Evolutionary conservation across 2,797 vertebrate genomes (phyloP), one percentile per base, ranked within the genome.

Genomic region (Myotis vivesi): DNA sequence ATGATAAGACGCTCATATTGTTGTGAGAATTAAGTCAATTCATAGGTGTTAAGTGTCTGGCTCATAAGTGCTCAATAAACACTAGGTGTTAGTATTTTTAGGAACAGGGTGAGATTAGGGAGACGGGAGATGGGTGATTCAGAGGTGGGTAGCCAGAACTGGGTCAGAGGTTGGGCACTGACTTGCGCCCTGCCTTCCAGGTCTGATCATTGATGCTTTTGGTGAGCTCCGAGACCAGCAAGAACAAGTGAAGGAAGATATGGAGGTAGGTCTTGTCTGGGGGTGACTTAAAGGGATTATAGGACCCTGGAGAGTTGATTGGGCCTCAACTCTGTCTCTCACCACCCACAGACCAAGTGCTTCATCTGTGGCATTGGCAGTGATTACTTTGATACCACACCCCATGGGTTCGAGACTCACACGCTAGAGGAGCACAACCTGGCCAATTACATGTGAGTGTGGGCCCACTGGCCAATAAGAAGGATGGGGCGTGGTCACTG

Each of bases 311-410:
- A 13, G 23, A 5, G 30, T 86, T 7, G 15, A 66, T 13, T 0
- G 23, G 59, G 57, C 75, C 71, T 38, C 1, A 0, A 81, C 44
- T 72, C 79, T 83, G 20, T 76, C 53, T 95, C 38, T 68, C 36
- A 57, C 19, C 85, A 30, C 41, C 62, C 81, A 28, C 93, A 99
- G 99, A 99, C 99, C 1, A 99, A 99, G 97, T 99, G 99, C 81
- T 99, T 99, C 98, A 99, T 99, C 98, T 99, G 99, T 8, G 99
- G 99, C 93, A 99, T 99, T 6, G 99, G 99, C 96, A 99, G 99
- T 0, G 99, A 99, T 97, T 99, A 99, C 98, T 99, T 99, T 77
- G 99, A 99, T 92, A 99, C 99, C 0, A 99, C 99, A 19, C 99
- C 99, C 0, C 99, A 99, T 0, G 99, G 99, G 94, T 99, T 99